Conservation (phyloP, 2,797 vertebrate species). For the Carcharodon carcharias region DNA sequence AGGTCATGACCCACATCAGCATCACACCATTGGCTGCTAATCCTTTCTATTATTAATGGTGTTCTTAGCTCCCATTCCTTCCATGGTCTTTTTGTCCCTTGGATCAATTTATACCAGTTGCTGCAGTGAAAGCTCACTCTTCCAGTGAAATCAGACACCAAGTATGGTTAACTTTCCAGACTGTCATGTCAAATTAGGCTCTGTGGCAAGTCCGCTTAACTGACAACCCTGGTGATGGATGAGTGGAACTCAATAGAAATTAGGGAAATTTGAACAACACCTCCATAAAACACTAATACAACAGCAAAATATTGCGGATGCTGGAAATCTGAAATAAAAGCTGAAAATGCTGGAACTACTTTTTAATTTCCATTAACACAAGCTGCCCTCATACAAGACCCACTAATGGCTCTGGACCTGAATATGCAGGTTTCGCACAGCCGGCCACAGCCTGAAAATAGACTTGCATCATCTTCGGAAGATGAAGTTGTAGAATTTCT, state of each 20-base stretch:
- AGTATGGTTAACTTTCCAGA: not conserved
- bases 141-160: not conserved
- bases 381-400: not conserved
- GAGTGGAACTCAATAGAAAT: not conserved
- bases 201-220: not conserved
- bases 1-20: not conserved
- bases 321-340: not conserved
- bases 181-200: not conserved
- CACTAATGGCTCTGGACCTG: not conserved
- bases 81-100: not conserved
- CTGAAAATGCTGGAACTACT: not conserved
- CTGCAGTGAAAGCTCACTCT: not conserved
- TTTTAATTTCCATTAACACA: not conserved
- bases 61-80: not conserved
- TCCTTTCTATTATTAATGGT: not conserved
- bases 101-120: not conserved
- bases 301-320: not conserved
- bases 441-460: not conserved
- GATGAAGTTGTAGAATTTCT: not conserved
- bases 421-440: not conserved
- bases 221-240: not conserved
- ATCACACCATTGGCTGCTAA: not conserved
- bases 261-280: not conserved
- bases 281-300: not conserved
- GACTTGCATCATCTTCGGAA: not conserved